These are phyloP conservation scores for Allacma fusca DNA, from an alignment of 2,888 invertebrate genomes.

Conservation along the genomic window DNA sequence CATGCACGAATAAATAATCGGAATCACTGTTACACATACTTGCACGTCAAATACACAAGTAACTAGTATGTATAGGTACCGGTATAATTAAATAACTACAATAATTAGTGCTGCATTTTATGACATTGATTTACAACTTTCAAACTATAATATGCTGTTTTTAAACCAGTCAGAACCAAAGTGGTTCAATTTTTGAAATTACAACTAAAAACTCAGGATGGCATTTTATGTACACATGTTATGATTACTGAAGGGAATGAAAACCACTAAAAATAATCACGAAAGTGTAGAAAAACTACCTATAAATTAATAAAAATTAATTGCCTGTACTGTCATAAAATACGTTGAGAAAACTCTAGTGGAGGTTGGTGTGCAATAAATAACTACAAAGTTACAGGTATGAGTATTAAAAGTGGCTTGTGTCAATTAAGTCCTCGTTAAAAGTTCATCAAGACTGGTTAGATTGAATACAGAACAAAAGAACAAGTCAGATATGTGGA, in stretches of 20 bases:
- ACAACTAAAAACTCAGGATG: no score
- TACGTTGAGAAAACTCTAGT: background rate
- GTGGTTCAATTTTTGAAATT: no score
- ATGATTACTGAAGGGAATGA: no score
- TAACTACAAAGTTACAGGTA: background rate
- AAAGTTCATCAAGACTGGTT: background rate
- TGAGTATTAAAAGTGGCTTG: conserved; percentile 6
- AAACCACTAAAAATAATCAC: no score
- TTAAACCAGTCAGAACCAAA: background rate
- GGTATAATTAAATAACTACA: background rate
- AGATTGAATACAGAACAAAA: background rate
- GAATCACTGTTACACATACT: background rate
- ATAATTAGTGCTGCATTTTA: background rate
- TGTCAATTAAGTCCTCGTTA: background rate
- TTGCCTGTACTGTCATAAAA: background rate
- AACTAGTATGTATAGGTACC: conserved; percentile 8
- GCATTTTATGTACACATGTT: no score
- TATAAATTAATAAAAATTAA: background rate
- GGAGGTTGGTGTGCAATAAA: background rate
- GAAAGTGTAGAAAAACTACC: no score
- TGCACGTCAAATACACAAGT: background rate
- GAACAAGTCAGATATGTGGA: background rate
- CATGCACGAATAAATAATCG: background rate
- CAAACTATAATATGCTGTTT: background rate
- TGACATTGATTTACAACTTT: background rate